Percentiles rank a stretch among this genome's conserved stretches.
Conservation (phyloP, 2,888 invertebrate genomes). For the Cordylochernes scorpioides region DNA sequence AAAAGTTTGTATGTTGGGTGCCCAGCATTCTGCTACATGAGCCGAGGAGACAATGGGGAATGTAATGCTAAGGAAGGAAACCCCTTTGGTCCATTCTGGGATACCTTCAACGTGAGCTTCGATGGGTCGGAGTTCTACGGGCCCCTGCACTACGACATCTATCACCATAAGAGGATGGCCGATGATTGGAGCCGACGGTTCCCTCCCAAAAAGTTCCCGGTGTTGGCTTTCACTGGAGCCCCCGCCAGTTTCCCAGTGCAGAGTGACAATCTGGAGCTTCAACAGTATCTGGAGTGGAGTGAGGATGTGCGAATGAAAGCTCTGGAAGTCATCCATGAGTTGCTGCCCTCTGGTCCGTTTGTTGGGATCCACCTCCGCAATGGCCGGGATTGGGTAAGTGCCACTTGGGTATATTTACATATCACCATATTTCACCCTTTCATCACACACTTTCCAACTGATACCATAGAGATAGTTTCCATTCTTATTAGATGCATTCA, state of each 20-base stretch:
- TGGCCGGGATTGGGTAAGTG: conserved; percentile 73
- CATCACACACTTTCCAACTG: too few relatives aligned
- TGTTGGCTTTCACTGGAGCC: conserved; percentile 76
- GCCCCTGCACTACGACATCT: conserved; percentile 58
- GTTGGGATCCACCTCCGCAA: conserved; percentile 81
- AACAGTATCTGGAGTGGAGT: conserved; percentile 40
- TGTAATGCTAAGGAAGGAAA: conserved; percentile 95
- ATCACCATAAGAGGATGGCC: conserved; percentile 36
- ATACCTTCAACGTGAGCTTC: conserved; percentile 67
- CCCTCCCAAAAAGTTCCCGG: conserved; percentile 23
- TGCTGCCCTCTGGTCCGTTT: conserved; percentile 49
- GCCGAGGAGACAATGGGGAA: conserved; percentile 27
- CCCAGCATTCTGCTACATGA: conserved; percentile 32
- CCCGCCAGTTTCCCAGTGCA: conserved; percentile 84
- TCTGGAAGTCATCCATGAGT: conserved; percentile 23
- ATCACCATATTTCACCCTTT: too few relatives aligned
- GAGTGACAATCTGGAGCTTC: conserved; percentile 44
- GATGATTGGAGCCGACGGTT: conserved; percentile 37
- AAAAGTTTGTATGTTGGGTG: conserved; percentile 10
- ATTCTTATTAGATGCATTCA: too few relatives aligned
- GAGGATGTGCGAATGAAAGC: conserved; percentile 8
- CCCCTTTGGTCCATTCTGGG: conserved; percentile 97
- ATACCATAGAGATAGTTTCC: too few relatives aligned
- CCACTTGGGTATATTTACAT: too few relatives aligned
- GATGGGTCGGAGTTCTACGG: conserved; percentile 62